A percentile compares a stretch with the other conserved stretches of the same genome.
phyloP scores from a whole-genome alignment of 1,140 invertebrate genomes.

The Neelides sp. region DNA sequence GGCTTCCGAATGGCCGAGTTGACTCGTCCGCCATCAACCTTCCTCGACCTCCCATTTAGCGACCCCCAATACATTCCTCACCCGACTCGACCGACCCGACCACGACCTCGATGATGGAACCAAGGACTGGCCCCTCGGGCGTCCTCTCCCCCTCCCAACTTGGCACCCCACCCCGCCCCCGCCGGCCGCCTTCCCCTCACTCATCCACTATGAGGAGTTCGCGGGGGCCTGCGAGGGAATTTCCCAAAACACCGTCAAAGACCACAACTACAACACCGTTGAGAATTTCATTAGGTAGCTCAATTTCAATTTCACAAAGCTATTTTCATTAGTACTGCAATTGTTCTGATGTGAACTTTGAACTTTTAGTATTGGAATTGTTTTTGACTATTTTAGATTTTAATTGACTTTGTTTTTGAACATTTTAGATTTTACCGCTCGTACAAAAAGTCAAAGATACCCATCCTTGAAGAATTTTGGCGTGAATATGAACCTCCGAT shows the following conservation, averaged over 20 bases:
- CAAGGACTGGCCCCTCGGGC: constrained; percentile 45
- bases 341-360: constrained; percentile 12
- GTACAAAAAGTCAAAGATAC: constrained; percentile 48
- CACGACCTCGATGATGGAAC: constrained; percentile 30
- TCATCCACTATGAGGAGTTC: constrained; percentile 64
- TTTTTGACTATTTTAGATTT: constrained; percentile 13
- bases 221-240: constrained; percentile 58
- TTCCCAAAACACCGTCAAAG: constrained; percentile 59
- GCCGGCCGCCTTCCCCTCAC: constrained; percentile 40
- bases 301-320: constrained; percentile 9
- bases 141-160: constrained; percentile 53
- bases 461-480: constrained; percentile 52
- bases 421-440: constrained; percentile 53
- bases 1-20: constrained; percentile 83
- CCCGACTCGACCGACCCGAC: constrained; percentile 7
- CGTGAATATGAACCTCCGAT: constrained; percentile 63
- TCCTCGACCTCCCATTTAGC: constrained; percentile 13
- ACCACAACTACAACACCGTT: constrained; percentile 72
- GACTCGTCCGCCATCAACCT: constrained; percentile 50
- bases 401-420: constrained; percentile 1
- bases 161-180: constrained; percentile 45
- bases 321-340: constrained; percentile 28
- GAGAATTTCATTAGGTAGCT: constrained; percentile 60
- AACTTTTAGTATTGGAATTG: constrained; percentile 19
- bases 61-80: constrained; percentile 2